Evolutionary conservation across 2,888 invertebrate genomes (phyloP), one percentile per base, ranked within the genome.

Genomic region (Dermolepida albohirtum): DNA sequence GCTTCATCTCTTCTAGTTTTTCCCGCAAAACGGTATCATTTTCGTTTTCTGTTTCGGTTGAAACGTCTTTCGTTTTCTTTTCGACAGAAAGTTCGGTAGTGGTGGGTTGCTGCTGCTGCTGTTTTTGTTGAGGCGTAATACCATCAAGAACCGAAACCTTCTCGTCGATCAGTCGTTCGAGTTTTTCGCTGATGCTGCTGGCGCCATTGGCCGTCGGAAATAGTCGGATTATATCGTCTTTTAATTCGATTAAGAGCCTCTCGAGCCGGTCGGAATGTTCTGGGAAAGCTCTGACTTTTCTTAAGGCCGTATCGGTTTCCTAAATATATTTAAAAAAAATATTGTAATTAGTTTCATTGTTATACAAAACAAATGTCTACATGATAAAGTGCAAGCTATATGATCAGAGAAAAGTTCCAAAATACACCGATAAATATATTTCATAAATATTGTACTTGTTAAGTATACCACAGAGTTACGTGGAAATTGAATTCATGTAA

Each of bases 221-320:
- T 72, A 79, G 75, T 70, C 74, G 78, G 65, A 68, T 74, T 68
- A 80, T 75, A 76, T 82, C 76, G 74, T 73, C 70, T 70, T 78
- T 77, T 34, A 79, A 74, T 12, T 80, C 75, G 52, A 85, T 84
- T 55, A 89, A 80, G 67, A 87, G 84, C 62, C 80, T 83, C 78
- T 88, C 88, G 54, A 88, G 77, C 57, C 87, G 85, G 12, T 77
- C 74, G 55, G 86, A 85, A 70, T 84, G 81, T 66, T 82, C 81
- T 44, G 78, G 76, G 57, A 86, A 77, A 29, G 82, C 81, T 78
- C 70, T 81, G 80, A 74, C 69, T 57, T 73, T 74, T 70, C 70
- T 29, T 43, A 65, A 41, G 43, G 64, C 73, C 59, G 68, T 41
- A 11, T 69, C 66, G 39, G 52, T 52, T 54, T 69, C 69, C 69